Base-by-base conservation (phyloP, 1,140 invertebrate species). In the Papilio aristodemus region DNA sequence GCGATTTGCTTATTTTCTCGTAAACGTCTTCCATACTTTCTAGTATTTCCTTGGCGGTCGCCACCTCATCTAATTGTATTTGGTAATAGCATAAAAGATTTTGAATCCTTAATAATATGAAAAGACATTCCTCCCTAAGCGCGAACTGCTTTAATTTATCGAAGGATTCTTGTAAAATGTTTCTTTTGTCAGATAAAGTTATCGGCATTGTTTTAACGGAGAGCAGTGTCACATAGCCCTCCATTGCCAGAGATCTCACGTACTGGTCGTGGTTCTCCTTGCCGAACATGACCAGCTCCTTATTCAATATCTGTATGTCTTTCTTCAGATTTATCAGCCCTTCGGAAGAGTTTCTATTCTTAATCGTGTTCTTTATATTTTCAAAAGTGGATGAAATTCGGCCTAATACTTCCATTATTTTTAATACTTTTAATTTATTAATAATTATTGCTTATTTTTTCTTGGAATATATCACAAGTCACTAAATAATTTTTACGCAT, bases 71-170 rank as follows among this genome's bases (percentile, higher is more conserved):
- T 57, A 90, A 68, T 62, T 88, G 86, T n/a, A 89, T 87, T 0
- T 89, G 66, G 67, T 87, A 88, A 66, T 86, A 90, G 64, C 88
- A 88, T 11, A 90, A 71, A n/a, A 90, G 79, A 70, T 90, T 90
- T 69, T 90, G 88, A n/a, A 89, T 83, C 83, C 85, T 85, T 9
- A 90, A 74, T 27, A 84, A 74, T 67, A 89, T 85, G 54, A 88
- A 90, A 6, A 89, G 75, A 36, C 86, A 88, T 69, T 88, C 87
- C 17, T 81, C 79, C 41, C 81, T 68, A 6, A 85, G 70, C 13
- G 79, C 79, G 59, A 73, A 75, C 9, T 77, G 80, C 50, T 86
- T 90, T 0, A 89, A 63, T 75, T 90, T 89, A 4, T 88, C 82
- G 57, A 77, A 88, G 11, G 77, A 76, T 22, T 60, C 46, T 32